Evolutionary conservation across 2,888 invertebrate species (phyloP), one percentile per base, ranked within the genome.

Genomic region (Ormia ochracea): DNA sequence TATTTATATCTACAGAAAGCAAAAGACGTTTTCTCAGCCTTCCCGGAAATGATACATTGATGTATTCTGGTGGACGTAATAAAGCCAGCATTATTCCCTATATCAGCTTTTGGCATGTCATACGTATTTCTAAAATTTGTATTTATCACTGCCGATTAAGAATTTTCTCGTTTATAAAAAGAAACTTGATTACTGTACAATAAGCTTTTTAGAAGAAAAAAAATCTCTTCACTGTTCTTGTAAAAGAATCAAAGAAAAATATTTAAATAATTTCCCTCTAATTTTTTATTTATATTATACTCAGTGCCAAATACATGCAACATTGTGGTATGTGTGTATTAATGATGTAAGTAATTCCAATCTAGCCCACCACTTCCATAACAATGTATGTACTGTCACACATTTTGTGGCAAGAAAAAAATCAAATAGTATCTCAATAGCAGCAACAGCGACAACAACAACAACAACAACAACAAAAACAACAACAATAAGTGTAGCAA

Each of bases 291-390:
- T n/a, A n/a, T n/a, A n/a, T n/a, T n/a, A n/a, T n/a, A n/a, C 9
- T 12, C 28, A 38, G 14, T 48, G 28, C 52, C 61, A 38, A 69
- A 56, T 41, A 45, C 63, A 43, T 50, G 14, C 48, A 68, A 48
- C 56, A 74, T 74, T 74, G 74, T 65, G 74, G 68, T 36, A 72
- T 72, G 48, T 63, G 61, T 73, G 45, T 74, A 74, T 58, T 74
- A 69, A 74, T 74, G 74, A 69, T 74, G 69, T 63, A 48, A 74
- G 63, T 58, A 68, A 69, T 63, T 61, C 43, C 45, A 45, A 21
- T 69, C 14, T 61, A 54, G 28, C 12, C 61, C 38, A 36, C 68
- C 52, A 43, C 43, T 52, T 28, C 7, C 52, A 33, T 59, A 43
- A 65, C 48, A 50, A 58, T 65, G n/a, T n/a, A n/a, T n/a, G n/a